These are phyloP conservation scores for Podarcis muralis DNA, from an alignment of 2,113 vertebrate genomes.

Conservation along the genomic window DNA sequence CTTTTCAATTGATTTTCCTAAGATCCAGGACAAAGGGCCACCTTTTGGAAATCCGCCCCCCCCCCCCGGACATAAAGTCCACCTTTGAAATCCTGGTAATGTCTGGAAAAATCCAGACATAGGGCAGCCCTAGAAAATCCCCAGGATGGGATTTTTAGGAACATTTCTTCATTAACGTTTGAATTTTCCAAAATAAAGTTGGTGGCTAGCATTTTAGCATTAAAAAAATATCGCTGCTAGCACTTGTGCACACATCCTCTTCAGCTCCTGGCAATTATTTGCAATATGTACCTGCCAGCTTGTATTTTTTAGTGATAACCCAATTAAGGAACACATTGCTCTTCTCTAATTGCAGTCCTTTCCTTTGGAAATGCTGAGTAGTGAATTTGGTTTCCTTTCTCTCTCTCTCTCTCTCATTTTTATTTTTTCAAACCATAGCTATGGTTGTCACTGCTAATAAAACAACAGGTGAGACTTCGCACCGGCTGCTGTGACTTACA, in stretches of 20 bases:
- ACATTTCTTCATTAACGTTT: background rate
- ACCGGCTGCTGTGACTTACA: conserved; percentile 44
- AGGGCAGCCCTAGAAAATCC: too few species aligned
- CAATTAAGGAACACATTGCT: background rate
- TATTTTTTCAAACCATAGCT: background rate
- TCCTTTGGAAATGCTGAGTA: conserved; percentile 38
- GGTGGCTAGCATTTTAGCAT: background rate
- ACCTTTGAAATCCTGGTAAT: too few species aligned
- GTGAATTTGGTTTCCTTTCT: conserved; percentile 42
- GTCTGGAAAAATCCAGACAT: too few species aligned
- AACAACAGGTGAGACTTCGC: conserved; percentile 23
- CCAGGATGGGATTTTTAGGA: background rate
- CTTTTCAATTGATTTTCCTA: too few species aligned
- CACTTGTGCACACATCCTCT: background rate
- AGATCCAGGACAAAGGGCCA: too few species aligned
- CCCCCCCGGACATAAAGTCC: too few species aligned
- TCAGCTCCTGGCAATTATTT: background rate
- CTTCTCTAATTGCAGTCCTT: conserved; percentile 20
- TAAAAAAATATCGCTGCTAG: background rate
- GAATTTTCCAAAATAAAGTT: background rate
- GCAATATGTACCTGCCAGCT: background rate
- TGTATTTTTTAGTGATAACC: conserved; percentile 18
- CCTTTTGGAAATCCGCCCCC: too few species aligned
- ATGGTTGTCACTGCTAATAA: conserved; percentile 57
- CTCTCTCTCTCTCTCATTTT: too few species aligned